phyloP scores from a whole-genome alignment of 2,113 vertebrate species.

The Campylomormyrus tamandua region DNA sequence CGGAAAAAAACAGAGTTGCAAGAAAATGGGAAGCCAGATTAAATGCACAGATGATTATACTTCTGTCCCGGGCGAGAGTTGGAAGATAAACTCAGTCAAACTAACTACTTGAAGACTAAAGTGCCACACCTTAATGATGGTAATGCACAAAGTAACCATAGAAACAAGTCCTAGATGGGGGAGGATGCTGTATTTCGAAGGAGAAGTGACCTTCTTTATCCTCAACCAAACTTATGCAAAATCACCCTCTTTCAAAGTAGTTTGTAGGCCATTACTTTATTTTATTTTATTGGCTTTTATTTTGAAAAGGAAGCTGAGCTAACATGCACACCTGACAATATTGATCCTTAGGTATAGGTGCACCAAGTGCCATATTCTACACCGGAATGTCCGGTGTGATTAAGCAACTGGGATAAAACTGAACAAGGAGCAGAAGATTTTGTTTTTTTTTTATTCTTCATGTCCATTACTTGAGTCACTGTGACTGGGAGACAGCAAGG shows the following conservation, averaged over 20 bases:
- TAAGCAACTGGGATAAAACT: background rate
- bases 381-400: background rate
- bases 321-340: background rate
- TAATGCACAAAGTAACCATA: background rate
- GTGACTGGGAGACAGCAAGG: background rate
- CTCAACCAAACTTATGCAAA: background rate
- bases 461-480: background rate
- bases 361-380: background rate
- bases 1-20: constrained; percentile 55
- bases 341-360: background rate
- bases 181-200: background rate
- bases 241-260: background rate
- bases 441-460: background rate
- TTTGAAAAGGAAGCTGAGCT: background rate
- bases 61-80: background rate
- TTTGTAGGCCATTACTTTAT: background rate
- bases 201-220: background rate
- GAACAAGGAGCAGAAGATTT: background rate
- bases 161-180: background rate
- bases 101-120: background rate
- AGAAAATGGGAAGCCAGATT: constrained; percentile 83
- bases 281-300: background rate
- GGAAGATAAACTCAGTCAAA: background rate
- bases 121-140: background rate
- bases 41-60: background rate